Conservation (phyloP, 2,113 vertebrate genomes). For the Muntiacus muntjak region DNA sequence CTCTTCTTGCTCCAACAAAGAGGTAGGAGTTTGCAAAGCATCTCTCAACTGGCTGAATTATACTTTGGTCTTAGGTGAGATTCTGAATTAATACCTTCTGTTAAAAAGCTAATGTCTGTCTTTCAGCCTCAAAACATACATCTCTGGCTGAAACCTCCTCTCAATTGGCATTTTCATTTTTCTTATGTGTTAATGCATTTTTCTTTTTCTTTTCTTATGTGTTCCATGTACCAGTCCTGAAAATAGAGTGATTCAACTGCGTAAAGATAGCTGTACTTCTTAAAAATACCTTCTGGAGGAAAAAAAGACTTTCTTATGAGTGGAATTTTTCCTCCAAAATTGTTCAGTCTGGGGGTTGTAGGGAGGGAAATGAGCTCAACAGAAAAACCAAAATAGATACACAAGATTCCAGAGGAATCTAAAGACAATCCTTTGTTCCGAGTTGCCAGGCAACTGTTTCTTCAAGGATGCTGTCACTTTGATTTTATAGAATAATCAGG, state of each 20-base stretch:
- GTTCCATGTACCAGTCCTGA: not conserved
- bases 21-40: not conserved
- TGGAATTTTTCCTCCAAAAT: constrained; percentile 5
- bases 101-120: constrained; percentile 1
- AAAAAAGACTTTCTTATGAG: constrained; percentile 30
- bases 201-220: not conserved
- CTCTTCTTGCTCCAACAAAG: not conserved
- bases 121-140: not conserved
- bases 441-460: constrained; percentile 53
- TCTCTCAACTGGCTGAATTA: not conserved
- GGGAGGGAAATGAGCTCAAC: constrained; percentile 23
- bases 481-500: constrained; percentile 2
- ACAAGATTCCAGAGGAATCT: not conserved
- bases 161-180: not conserved
- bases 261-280: not conserved
- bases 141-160: not conserved
- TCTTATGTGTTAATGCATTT: not conserved
- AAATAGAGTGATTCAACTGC: not conserved
- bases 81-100: not conserved
- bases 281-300: constrained; percentile 38
- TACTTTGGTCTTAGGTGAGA: not conserved
- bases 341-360: not conserved
- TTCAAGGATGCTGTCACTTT: constrained; percentile 14
- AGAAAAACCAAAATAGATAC: constrained; percentile 51
- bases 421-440: not conserved